These are phyloP conservation scores for Andrena chrysosceles DNA, from an alignment of 2,888 invertebrate species.

Conservation along the genomic window DNA sequence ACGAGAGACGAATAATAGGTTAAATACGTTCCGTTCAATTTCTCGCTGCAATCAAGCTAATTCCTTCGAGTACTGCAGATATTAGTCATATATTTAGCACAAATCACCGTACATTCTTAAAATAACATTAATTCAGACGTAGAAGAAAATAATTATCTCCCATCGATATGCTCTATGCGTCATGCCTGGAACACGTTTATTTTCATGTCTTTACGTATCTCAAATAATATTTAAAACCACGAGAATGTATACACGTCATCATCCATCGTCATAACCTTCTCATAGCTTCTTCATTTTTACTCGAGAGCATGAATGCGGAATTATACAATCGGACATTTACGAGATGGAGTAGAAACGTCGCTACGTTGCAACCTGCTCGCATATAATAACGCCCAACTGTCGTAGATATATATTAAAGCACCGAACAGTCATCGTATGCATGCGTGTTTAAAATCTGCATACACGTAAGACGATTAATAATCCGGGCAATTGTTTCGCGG, in stretches of 20 bases:
- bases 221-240: background rate
- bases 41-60: background rate
- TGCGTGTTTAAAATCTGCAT: background rate
- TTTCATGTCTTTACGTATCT: background rate
- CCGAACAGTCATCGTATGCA: background rate
- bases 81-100: too few species aligned
- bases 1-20: background rate
- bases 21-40: background rate
- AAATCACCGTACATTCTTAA: background rate
- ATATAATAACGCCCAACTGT: background rate
- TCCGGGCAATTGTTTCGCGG: conserved; percentile 33
- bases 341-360: background rate
- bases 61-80: background rate
- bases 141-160: background rate
- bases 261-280: background rate
- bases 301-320: background rate
- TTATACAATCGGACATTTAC: background rate
- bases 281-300: background rate
- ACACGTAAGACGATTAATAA: conserved; percentile 10
- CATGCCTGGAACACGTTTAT: background rate
- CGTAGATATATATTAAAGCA: background rate
- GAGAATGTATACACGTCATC: background rate
- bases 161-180: background rate
- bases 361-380: background rate
- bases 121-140: background rate